Evolutionary conservation across 2,797 vertebrate species (phyloP).

Genomic region (Pantherophis vulpinus): DNA sequence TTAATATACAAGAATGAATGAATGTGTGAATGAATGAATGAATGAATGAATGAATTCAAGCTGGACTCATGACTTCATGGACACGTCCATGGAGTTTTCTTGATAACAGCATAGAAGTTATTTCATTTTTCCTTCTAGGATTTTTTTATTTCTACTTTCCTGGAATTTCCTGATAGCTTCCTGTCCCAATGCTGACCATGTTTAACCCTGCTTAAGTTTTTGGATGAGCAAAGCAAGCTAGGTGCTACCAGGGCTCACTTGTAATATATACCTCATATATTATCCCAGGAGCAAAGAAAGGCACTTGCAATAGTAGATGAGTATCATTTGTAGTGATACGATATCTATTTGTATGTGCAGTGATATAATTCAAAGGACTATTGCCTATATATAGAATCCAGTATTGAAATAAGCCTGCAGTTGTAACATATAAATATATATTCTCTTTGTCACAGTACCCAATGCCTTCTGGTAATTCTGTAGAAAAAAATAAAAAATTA

Average conservation of each 20-base stretch:
- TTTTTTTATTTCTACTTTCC: neutral
- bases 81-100: neutral
- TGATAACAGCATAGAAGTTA: neutral
- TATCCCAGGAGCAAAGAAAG: constrained; percentile 67
- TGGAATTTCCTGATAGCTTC: neutral
- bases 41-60: neutral
- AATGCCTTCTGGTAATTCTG: constrained; percentile 57
- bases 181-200: neutral
- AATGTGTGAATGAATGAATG: too few relatives aligned
- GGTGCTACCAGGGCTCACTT: neutral
- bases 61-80: neutral
- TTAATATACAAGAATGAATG: too few relatives aligned
- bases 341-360: constrained; percentile 67
- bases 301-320: constrained; percentile 69
- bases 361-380: constrained; percentile 60
- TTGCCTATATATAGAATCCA: constrained; percentile 71
- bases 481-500: neutral
- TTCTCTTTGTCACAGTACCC: constrained; percentile 59
- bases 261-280: constrained; percentile 67
- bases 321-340: constrained; percentile 66
- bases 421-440: constrained; percentile 44
- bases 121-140: neutral
- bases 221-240: neutral
- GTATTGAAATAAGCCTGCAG: constrained; percentile 56
- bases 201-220: neutral